Conservation (phyloP, 2,888 invertebrate genomes). For the Chaetogeoica ovagalla region DNA sequence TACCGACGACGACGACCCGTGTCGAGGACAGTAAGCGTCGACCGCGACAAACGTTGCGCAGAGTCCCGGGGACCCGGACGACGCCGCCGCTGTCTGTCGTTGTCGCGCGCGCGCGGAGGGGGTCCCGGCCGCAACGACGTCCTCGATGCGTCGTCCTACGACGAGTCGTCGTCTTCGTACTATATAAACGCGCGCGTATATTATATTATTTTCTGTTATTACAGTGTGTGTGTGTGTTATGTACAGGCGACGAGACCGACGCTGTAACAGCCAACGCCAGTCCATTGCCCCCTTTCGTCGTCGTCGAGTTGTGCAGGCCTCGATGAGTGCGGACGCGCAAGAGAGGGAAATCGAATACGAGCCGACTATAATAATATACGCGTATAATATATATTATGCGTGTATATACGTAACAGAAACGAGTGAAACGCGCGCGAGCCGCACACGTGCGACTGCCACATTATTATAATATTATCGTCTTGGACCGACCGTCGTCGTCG, state of each 20-base stretch:
- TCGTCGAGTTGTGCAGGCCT: not conserved
- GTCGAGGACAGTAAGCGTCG: not conserved
- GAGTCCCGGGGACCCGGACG: not conserved
- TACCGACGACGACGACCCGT: constrained; percentile 11
- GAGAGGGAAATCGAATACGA: too few relatives aligned
- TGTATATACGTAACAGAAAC: too few relatives aligned
- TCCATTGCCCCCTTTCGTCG: constrained; percentile 44
- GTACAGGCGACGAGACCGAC: too few relatives aligned
- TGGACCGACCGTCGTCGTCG: not conserved
- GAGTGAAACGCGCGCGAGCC: too few relatives aligned
- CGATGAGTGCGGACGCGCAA: too few relatives aligned
- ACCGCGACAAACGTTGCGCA: not conserved
- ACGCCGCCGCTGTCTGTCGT: not conserved
- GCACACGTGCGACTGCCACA: constrained; percentile 33
- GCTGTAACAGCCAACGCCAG: not conserved
- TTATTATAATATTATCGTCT: constrained; percentile 28
- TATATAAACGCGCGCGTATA: too few relatives aligned
- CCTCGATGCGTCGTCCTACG: not conserved
- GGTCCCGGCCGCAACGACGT: constrained; percentile 4
- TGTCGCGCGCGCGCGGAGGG: constrained; percentile 13
- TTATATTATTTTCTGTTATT: too few relatives aligned
- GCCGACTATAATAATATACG: too few relatives aligned
- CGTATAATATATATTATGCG: too few relatives aligned
- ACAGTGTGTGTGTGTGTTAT: too few relatives aligned
- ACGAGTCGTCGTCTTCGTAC: not conserved